Base-by-base conservation (phyloP, 2,888 invertebrate genomes). In the Loripinus fragilis region DNA sequence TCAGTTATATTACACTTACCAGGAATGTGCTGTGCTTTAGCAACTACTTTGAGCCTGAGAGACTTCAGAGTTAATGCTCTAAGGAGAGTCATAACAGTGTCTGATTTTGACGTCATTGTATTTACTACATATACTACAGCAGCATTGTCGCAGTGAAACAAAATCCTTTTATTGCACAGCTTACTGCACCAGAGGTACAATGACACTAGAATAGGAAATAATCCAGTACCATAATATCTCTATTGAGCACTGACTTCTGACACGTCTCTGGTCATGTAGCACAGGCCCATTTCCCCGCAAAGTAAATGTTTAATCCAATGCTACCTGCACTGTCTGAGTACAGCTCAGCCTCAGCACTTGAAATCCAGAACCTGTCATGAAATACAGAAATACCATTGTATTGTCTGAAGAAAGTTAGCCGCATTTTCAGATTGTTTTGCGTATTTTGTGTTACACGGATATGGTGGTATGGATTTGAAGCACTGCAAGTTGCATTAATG, bases 61-160 rank as follows among this genome's bases (percentile, higher is more conserved):
- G 73, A 80, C 64, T 74, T 68, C 0, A 76, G 25, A 2, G 76
- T 76, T 25, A 76, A 38, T 1, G 66, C 55, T 25, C 76, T 17
- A 0, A 75, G 23, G 12, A 75, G 33, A 1, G 55, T 38, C 72
- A 79, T 72, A 7, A 79, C 38, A 1, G 17, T 17, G 0, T 65
- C 45, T 7, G 66, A 76, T 25, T 76, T 76, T 25, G 76, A 71
- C 1, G 80, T 73, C 60, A 60, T 35, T 7, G 69, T 20, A 28
- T 80, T 80, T 12, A 80, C 35, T n/a, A 70, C 72, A 1, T 72
- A 41, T 20, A 80, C 80, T 8, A 75, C 79, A 5, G 75, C 30
- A 25, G 28, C 20, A 72, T 79, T 75, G 41, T 79, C 79, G 41
- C 60, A 74, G 28, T 55, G 38, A 30, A 71, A 71, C 23, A 67